Base-by-base conservation (phyloP, 2,888 invertebrate species). In the Polietes domitor region DNA sequence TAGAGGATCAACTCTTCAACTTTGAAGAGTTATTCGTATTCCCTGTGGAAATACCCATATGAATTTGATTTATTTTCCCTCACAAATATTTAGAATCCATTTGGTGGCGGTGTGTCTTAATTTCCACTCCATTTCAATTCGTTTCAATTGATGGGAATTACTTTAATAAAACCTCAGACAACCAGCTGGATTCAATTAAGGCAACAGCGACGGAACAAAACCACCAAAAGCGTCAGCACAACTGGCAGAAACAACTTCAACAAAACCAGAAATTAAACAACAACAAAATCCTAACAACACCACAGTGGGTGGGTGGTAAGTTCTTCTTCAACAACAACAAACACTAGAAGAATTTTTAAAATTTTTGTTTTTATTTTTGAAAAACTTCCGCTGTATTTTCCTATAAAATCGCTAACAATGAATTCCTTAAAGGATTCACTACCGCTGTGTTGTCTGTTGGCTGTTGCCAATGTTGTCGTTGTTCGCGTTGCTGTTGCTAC, bases 121-220 rank as follows among this genome's bases (percentile, higher is more conserved):
- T 32, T n/a, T 61, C 61, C 6, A 61, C 61, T 17, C 61, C 7
- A 61, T 32, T 61, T 61, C 61, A 58, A 58, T 12, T 26, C 58
- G 21, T 55, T 21, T 12, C 26, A 26, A 26, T 58, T 26, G 58
- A 15, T 26, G 21, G 32, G 32, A n/a, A 28, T 61, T 26, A 12
- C 61, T 61, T 61, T 15, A 32, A 32, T 28, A 61, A 61, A 61
- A 58, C 61, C 28, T 17, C 61, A 32, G 61, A 61, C 61, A 61
- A 6, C 24, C n/a, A 24, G n/a, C 7, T 32, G 21, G 19, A 68
- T 68, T 68, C 68, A 68, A 68, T 68, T 68, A 68, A 41, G 41
- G 5, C 41, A 37, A 68, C 68, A 68, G 43, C 19, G n/a, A n/a
- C 47, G 15, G 3, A 32, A 9, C 47, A 47, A n/a, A 15, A 47